Evolutionary conservation across 2,888 invertebrate species (phyloP).

Genomic region (Tachina lurida): DNA sequence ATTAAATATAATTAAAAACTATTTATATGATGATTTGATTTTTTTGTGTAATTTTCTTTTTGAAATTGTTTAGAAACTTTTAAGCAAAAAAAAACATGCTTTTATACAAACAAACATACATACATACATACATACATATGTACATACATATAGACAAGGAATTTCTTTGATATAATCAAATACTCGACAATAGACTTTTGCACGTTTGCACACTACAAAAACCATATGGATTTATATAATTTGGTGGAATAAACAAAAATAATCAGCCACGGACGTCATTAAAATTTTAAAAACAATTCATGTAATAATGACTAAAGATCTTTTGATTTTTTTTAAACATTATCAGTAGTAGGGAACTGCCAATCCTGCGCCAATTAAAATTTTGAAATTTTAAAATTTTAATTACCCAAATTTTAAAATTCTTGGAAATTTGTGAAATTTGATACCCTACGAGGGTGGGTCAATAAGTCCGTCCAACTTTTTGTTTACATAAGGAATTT

Average conservation of each 20-base stretch:
- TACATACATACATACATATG: too few relatives aligned
- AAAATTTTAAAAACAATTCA: conserved; percentile 34
- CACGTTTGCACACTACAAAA: conserved; percentile 45
- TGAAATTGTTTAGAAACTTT: conserved; percentile 59
- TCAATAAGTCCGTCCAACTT: too few relatives aligned
- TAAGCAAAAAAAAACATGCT: conserved; percentile 1
- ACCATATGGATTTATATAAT: conserved; percentile 39
- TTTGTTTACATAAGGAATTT: too few relatives aligned
- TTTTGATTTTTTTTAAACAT: neutral
- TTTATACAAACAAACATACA: too few relatives aligned
- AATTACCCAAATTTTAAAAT: too few relatives aligned
- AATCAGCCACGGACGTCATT: conserved; percentile 33
- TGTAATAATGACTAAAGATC: conserved; percentile 7
- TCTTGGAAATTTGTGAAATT: too few relatives aligned
- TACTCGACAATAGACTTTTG: conserved; percentile 28
- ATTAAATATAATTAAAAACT: conserved; percentile 37
- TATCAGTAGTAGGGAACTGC: too few relatives aligned
- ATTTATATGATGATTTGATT: conserved; percentile 65
- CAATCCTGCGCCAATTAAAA: too few relatives aligned
- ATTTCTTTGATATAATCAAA: conserved; percentile 53
- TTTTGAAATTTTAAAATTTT: too few relatives aligned
- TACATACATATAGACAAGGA: conserved; percentile 17
- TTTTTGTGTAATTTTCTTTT: conserved; percentile 60
- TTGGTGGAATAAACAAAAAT: conserved; percentile 17
- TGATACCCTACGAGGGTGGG: too few relatives aligned